Base-by-base conservation (phyloP, 1,140 invertebrate genomes). In the Campoletis sonorensis region DNA sequence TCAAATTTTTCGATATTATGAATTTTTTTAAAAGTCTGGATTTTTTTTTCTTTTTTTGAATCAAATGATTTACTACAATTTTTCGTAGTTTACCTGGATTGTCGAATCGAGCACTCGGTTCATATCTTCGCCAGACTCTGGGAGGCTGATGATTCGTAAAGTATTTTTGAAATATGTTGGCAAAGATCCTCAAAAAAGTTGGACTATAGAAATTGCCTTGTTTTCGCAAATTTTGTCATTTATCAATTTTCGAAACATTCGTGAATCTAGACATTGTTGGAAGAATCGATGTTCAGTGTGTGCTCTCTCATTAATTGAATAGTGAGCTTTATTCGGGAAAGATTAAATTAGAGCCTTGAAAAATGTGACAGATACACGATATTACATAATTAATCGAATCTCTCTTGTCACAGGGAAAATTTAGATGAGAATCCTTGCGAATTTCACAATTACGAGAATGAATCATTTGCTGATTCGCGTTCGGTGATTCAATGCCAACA, bases 391-490 rank as follows among this genome's bases (percentile, higher is more conserved):
- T 64, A 64, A 64, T n/a, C 18, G 18, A 10, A 27, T 33, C 23
- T 70, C 4, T 26, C 23, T 23, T 27, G 61, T 70, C 67, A 33
- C 67, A 16, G n/a, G 8, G 27, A 30, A 67, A 27, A 67, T 67
- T 67, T 67, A 67, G 26, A 30, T 26, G 23, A 70, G 67, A 15
- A 70, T 70, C 67, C 67, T 70, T 33, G 67, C 30, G 27, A 33
- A 15, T 70, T 70, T 70, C 67, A n/a, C 67, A 70, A 70, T 33
- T 33, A 70, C 67, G 27, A 30, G 67, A 70, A 70, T 70, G 67
- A 70, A 70, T 70, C 67, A 70, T 70, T 70, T 30, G 21, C 26
- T 30, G 30, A 33, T 70, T 70, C 30, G 37, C 67, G 67, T 27
- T 33, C 27, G 13, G 30, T 70, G 67, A 70, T 70, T 70, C 67